These are phyloP conservation scores for Platysteira castanea DNA, from an alignment of 2,113 vertebrate species.

Conservation along the genomic window DNA sequence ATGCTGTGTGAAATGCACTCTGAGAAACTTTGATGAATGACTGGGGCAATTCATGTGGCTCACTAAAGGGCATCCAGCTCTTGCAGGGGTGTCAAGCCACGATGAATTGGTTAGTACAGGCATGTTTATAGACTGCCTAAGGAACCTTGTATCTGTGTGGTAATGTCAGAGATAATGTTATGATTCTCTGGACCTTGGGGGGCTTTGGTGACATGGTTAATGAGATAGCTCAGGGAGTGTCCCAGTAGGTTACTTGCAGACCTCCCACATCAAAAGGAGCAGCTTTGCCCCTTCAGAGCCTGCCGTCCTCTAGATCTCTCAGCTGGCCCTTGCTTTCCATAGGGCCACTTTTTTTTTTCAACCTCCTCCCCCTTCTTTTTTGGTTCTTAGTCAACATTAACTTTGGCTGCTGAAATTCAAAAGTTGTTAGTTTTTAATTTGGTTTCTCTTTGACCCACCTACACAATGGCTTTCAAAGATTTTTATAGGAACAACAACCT, in stretches of 20 bases:
- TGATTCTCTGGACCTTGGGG: constrained; percentile 87
- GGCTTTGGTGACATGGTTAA: constrained; percentile 99
- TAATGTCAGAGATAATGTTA: constrained; percentile 96
- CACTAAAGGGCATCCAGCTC: constrained; percentile 81
- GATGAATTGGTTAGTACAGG: constrained; percentile 86
- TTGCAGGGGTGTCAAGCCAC: constrained; percentile 82
- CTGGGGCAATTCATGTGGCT: constrained; percentile 83
- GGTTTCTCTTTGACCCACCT: constrained; percentile 67
- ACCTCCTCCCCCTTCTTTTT: neutral
- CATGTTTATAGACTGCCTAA: constrained; percentile 89
- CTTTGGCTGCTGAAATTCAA: constrained; percentile 69
- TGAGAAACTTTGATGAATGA: constrained; percentile 86
- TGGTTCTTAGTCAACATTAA: constrained; percentile 72
- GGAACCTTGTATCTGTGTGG: constrained; percentile 90
- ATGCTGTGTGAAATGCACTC: constrained; percentile 84
- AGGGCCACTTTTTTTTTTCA: neutral
- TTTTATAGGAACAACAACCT: neutral
- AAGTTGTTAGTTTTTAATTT: constrained; percentile 74
- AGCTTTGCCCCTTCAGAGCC: constrained; percentile 71
- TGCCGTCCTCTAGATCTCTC: constrained; percentile 70
- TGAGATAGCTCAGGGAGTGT: constrained; percentile 88
- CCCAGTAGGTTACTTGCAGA: constrained; percentile 86
- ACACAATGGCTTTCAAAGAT: constrained; percentile 57
- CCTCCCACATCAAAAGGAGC: constrained; percentile 97
- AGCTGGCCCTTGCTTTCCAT: constrained; percentile 67